A percentile compares a stretch with the other conserved stretches of the same genome.
These are phyloP conservation scores for Pagetopsis macropterus DNA, from an alignment of 2,797 vertebrate species.

Conservation along the genomic window DNA sequence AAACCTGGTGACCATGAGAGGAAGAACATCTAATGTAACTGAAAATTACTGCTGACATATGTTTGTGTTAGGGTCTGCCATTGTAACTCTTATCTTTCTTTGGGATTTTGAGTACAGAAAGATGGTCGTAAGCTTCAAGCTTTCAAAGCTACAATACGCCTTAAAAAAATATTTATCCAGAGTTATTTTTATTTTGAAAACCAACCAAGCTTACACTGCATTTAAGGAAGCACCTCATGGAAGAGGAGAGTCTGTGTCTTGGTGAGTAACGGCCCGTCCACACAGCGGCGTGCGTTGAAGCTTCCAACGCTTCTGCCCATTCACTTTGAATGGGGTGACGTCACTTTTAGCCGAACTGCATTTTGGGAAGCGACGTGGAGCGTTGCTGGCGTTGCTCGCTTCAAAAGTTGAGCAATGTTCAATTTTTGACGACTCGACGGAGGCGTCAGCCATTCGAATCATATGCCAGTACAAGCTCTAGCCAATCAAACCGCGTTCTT, in stretches of 20 bases:
- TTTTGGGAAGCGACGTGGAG: no score
- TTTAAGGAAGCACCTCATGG: not conserved
- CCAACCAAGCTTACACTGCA: not conserved
- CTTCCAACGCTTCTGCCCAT: no score
- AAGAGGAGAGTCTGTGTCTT: conserved; percentile 1
- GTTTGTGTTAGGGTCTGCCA: not conserved
- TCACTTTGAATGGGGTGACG: no score
- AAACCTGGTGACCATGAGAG: conserved; percentile 23
- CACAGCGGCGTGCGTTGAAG: no score
- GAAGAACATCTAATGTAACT: conserved; percentile 2
- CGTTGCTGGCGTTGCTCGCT: no score
- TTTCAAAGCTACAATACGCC: conserved; percentile 7
- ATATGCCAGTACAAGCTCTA: no score
- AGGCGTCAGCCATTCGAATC: no score
- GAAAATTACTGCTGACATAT: not conserved
- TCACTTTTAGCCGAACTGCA: no score
- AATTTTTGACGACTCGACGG: no score
- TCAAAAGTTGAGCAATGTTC: no score
- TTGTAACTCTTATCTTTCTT: conserved; percentile 5
- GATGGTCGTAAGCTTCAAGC: not conserved
- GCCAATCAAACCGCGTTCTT: no score
- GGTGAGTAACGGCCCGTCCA: not conserved
- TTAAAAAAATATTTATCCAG: not conserved
- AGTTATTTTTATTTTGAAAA: conserved; percentile 4
- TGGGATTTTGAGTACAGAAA: conserved; percentile 14